phyloP scores from a whole-genome alignment of 2,113 vertebrate species.

The Etia nguti region DNA sequence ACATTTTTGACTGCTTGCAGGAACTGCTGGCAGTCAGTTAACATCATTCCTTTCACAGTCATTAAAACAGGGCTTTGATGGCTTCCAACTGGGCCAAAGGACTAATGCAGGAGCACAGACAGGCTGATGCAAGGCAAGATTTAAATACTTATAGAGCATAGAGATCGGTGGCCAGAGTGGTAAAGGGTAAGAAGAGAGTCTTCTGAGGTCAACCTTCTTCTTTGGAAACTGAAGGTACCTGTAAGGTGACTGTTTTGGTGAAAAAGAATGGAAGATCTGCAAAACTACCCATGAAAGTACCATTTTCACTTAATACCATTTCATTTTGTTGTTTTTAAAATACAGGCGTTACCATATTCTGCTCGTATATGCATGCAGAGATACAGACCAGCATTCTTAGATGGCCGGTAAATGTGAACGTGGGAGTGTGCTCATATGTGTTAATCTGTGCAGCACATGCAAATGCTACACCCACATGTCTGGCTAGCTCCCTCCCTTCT shows the following conservation, averaged over 20 bases:
- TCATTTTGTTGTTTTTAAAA: neutral
- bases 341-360: neutral
- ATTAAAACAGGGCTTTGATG: conserved; percentile 25
- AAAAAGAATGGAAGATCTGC: neutral
- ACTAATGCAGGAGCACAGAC: neutral
- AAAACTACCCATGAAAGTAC: neutral
- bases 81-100: neutral
- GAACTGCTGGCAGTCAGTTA: conserved; percentile 33
- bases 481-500: neutral
- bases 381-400: neutral
- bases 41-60: conserved; percentile 20
- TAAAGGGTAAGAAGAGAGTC: neutral
- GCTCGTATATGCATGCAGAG: neutral
- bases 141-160: neutral
- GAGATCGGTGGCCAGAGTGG: neutral
- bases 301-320: neutral
- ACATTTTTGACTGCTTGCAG: neutral
- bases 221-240: neutral
- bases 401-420: neutral
- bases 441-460: conserved; percentile 1
- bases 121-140: neutral
- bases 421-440: neutral
- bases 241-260: neutral
- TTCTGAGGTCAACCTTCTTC: neutral
- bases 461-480: conserved; percentile 6